Base-by-base conservation (phyloP, 2,797 vertebrate genomes). In the Ibycter americanus region DNA sequence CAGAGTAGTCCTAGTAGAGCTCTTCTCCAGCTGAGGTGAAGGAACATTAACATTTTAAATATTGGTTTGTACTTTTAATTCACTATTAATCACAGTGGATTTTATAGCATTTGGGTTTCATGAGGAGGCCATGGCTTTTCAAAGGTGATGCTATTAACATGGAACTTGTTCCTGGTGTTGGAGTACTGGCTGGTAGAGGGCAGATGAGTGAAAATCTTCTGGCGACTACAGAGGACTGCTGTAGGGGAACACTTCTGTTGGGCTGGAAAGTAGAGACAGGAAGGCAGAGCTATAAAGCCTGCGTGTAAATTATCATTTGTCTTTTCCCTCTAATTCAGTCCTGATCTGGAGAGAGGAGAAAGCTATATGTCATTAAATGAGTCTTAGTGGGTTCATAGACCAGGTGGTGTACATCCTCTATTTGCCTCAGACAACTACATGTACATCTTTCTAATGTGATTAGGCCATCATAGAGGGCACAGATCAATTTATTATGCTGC, bases 391-490 rank as follows among this genome's bases (percentile, higher is more conserved):
- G 80, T 93, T 95, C 86, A 63, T 42, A 90, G 93, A 84, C 62
- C 95, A 93, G 92, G 93, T 96, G 96, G 97, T 96, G 70, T 93
- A 96, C 95, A 76, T 93, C 67, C 82, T 93, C 94, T 76, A 51
- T 96, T 91, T 95, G 88, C 89, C 84, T 92, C 91, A 81, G 88
- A 96, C 94, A 95, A 98, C 98, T 97, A 98, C 98, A 98, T 98
- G 97, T 99, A 98, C 98, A 97, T 98, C 98, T 98, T 98, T 98
- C 98, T 98, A 98, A 98, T 98, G 98, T 98, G 98, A 99, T 98
- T 98, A 98, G 98, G 97, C 98, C 98, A 22, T 98, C 98, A 98
- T 98, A 98, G 94, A 96, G 98, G 98, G 98, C 98, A 98, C 98
- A 97, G 98, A 98, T 97, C 98, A 98, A 98, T 98, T 98, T 98